These are phyloP conservation scores for Leptobrachium ailaonicum DNA, from an alignment of 2,113 vertebrate species.

Conservation along the genomic window DNA sequence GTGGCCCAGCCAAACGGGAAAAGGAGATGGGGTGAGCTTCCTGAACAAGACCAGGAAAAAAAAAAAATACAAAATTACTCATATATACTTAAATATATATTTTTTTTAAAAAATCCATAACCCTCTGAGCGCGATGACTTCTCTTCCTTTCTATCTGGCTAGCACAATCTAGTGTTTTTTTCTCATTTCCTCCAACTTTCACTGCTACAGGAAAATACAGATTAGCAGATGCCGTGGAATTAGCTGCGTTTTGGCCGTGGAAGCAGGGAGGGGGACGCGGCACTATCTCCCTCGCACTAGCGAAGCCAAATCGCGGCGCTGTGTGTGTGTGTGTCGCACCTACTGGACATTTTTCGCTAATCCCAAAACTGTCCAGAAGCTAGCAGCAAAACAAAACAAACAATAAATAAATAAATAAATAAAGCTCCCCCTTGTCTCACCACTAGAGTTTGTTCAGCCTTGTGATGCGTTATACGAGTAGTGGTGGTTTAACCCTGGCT, in stretches of 20 bases:
- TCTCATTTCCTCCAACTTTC: conserved; percentile 65
- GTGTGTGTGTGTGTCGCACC: not conserved
- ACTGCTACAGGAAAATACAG: conserved; percentile 61
- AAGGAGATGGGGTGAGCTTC: conserved; percentile 73
- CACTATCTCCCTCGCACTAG: not conserved
- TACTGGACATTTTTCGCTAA: not conserved
- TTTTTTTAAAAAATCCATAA: not conserved
- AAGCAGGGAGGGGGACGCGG: not conserved
- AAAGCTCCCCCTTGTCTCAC: no score
- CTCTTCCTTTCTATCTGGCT: conserved; percentile 66
- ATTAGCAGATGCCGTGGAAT: conserved; percentile 32
- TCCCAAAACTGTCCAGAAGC: no score
- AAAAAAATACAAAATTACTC: not conserved
- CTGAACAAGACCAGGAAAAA: conserved; percentile 54
- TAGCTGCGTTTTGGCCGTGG: not conserved
- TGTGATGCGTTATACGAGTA: no score
- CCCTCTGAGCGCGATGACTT: conserved; percentile 61
- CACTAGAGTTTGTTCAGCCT: no score
- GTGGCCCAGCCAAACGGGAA: conserved; percentile 70
- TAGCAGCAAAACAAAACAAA: no score
- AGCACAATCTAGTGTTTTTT: conserved; percentile 59
- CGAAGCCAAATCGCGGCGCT: not conserved
- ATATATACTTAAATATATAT: no score
- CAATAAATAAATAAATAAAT: no score
- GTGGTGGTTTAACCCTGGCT: no score